Evolutionary conservation across 2,113 vertebrate species (phyloP).

Genomic region (Tympanuchus pallidicinctus): DNA sequence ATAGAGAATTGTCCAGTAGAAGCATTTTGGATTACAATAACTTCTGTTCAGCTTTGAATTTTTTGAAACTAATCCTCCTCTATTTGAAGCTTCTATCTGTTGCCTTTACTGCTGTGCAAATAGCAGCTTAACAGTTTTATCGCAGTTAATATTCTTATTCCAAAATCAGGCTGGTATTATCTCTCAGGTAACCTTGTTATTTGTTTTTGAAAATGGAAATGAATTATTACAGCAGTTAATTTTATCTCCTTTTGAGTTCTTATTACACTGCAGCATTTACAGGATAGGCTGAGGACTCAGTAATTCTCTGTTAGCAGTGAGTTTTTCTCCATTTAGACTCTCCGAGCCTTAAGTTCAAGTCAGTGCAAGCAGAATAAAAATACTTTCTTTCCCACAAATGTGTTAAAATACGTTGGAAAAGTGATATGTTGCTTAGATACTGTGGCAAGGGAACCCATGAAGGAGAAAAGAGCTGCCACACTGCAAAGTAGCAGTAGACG

Average conservation of each 20-base stretch:
- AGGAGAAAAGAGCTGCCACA: background rate
- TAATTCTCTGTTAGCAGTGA: background rate
- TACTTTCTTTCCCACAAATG: background rate
- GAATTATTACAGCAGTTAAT: background rate
- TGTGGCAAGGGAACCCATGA: background rate
- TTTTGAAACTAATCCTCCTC: background rate
- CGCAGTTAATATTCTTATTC: background rate
- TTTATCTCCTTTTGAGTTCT: background rate
- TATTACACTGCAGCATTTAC: background rate
- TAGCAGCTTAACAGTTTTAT: background rate
- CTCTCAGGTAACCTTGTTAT: background rate
- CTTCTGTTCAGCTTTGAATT: background rate
- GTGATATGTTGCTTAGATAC: background rate
- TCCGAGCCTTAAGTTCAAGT: background rate
- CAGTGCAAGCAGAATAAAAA: background rate
- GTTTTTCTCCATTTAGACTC: background rate
- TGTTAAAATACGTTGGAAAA: background rate
- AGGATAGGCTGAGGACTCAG: background rate
- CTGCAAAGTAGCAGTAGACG: rapidly evolving
- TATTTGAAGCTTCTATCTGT: background rate
- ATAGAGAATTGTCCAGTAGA: background rate
- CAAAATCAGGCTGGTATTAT: background rate
- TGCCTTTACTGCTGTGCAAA: background rate
- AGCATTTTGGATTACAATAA: background rate
- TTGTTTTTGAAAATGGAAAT: background rate